These are phyloP conservation scores for Eptatretus burgeri DNA, from an alignment of 2,113 vertebrate species.

Conservation along the genomic window DNA sequence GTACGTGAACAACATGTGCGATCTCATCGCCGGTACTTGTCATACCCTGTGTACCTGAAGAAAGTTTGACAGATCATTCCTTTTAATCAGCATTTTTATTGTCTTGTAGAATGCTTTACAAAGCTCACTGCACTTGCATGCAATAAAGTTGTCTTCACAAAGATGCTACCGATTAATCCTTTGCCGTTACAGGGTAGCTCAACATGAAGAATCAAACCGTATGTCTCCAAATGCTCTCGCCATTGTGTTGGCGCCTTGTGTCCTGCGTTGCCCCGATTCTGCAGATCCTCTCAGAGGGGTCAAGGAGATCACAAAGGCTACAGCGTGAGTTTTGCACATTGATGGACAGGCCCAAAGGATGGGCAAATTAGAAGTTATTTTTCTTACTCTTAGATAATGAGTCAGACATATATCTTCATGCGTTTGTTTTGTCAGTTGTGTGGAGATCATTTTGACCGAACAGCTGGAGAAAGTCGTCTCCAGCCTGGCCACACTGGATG, in stretches of 20 bases:
- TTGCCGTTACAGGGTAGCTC: conserved; percentile 34
- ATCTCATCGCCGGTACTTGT: too few species aligned
- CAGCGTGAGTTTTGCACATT: conserved; percentile 28
- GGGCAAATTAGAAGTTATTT: neutral
- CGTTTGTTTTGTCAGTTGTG: conserved; percentile 23
- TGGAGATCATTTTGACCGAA: conserved; percentile 78
- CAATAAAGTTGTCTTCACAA: neutral
- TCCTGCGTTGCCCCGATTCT: conserved; percentile 57
- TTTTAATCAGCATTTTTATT: too few species aligned
- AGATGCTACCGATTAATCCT: neutral
- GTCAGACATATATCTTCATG: neutral
- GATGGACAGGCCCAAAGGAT: neutral
- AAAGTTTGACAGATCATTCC: too few species aligned
- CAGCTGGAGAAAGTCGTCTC: conserved; percentile 16
- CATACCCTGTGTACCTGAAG: too few species aligned
- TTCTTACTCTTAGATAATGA: neutral
- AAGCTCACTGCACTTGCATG: too few species aligned
- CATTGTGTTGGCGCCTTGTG: conserved; percentile 74
- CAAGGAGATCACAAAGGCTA: conserved; percentile 85
- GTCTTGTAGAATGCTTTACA: too few species aligned
- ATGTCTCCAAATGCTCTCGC: conserved; percentile 76
- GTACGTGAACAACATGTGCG: too few species aligned
- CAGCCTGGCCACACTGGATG: too few species aligned
- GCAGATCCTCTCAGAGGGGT: conserved; percentile 70
- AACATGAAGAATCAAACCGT: conserved; percentile 57